Evolutionary conservation across 2,888 invertebrate species (phyloP), one percentile per base, ranked within the genome.

Genomic region (Megastigmus dorsalis): DNA sequence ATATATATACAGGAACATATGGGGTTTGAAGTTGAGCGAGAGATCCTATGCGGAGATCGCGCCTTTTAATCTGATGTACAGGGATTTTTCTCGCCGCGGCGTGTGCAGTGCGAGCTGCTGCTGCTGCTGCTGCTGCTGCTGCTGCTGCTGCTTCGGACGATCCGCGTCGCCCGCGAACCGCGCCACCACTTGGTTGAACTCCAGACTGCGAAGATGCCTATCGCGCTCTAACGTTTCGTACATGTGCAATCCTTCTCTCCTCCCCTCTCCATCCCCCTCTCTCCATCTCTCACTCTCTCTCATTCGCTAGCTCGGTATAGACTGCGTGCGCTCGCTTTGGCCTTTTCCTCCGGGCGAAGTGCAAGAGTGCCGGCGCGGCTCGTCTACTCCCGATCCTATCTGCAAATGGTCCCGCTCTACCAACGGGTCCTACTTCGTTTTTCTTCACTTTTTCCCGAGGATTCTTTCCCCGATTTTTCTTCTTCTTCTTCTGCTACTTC

Each of bases 51-150:
- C 23, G 72, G 54, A 76, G 75, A 76, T 76, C 77, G 72, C 71
- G 76, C 78, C 65, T 65, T 71, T 77, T 78, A 79, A 79, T 79
- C 78, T 74, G 79, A 79, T 79, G 72, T 71, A 74, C 72, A 74
- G 70, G 30, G 57, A 65, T 77, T 65, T 65, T 77, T 76, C 72
- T 65, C 54, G 7, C 33, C 2, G 6, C 50, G n/a, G n/a, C n/a
- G n/a, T n/a, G n/a, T n/a, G n/a, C n/a, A n/a, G n/a, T n/a, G n/a
- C n/a, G n/a, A n/a, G n/a, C n/a, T n/a, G n/a, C n/a, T n/a, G n/a
- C n/a, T n/a, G n/a, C n/a, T n/a, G n/a, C n/a, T n/a, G n/a, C n/a
- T n/a, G n/a, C n/a, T n/a, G n/a, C n/a, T n/a, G n/a, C n/a, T n/a
- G n/a, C n/a, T n/a, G n/a, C n/a, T n/a, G n/a, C n/a, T n/a, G n/a